Evolutionary conservation across 2,113 vertebrate species (phyloP).

Genomic region (Zosterops japonicus): DNA sequence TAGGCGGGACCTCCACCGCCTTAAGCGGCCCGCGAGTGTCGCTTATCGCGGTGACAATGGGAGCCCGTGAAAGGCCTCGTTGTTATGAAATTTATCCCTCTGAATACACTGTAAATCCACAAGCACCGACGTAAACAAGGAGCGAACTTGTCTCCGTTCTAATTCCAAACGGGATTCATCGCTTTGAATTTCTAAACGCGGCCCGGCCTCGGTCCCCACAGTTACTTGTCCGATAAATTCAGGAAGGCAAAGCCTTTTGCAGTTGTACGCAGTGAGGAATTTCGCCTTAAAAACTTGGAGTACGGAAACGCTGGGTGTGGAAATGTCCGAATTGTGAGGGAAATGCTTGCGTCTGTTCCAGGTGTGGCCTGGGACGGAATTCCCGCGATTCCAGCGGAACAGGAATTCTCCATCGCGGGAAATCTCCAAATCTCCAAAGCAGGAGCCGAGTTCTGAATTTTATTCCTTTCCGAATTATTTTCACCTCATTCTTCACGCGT

Average conservation of each 20-base stretch:
- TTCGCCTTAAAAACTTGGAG: background rate
- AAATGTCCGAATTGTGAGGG: background rate
- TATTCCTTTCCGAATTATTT: background rate
- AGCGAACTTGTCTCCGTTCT: background rate
- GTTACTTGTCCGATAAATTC: background rate
- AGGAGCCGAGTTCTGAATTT: background rate
- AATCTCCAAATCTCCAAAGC: background rate
- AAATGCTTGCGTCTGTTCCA: accelerated
- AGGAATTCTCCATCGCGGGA: background rate
- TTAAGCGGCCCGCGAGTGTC: accelerated
- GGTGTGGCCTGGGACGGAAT: background rate
- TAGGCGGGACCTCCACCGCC: background rate
- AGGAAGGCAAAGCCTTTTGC: background rate
- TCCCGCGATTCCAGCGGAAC: background rate
- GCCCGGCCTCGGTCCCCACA: background rate
- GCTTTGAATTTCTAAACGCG: background rate
- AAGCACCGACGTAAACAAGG: accelerated
- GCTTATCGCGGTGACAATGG: background rate
- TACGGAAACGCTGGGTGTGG: background rate
- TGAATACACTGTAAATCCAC: accelerated
- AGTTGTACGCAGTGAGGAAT: background rate
- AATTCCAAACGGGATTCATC: background rate
- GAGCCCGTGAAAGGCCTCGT: too few species aligned
- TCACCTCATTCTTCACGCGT: accelerated
- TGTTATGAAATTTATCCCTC: accelerated